Evolutionary conservation across 2,797 vertebrate species (phyloP).

Genomic region (Cossypha heuglini): DNA sequence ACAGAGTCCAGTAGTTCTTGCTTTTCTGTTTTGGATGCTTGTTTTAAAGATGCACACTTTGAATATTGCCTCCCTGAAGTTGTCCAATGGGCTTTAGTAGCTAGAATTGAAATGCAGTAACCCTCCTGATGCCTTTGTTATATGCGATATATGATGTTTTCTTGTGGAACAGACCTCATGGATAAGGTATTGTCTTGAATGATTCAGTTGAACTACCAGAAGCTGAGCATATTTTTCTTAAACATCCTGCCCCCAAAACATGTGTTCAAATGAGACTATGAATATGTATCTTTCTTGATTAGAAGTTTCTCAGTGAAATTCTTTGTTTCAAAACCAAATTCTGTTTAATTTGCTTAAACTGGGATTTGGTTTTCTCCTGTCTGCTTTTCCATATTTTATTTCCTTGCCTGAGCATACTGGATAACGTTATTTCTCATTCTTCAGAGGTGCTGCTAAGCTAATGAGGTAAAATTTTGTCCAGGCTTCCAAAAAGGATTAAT

Average conservation of each 20-base stretch:
- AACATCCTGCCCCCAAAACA: background rate
- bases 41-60: background rate
- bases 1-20: background rate
- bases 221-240: background rate
- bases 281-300: background rate
- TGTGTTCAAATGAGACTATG: background rate
- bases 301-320: background rate
- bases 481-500: background rate
- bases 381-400: background rate
- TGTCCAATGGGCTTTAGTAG: background rate
- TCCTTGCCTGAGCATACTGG: background rate
- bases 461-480: background rate
- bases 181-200: background rate
- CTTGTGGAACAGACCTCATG: background rate
- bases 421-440: background rate
- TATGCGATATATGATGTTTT: background rate
- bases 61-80: background rate
- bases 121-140: background rate
- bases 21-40: background rate
- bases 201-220: background rate
- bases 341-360: background rate
- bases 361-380: background rate
- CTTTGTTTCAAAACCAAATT: background rate
- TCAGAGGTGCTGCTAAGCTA: background rate
- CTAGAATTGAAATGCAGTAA: background rate